phyloP scores from a whole-genome alignment of 2,888 invertebrate genomes.

The Corbicula japonica region DNA sequence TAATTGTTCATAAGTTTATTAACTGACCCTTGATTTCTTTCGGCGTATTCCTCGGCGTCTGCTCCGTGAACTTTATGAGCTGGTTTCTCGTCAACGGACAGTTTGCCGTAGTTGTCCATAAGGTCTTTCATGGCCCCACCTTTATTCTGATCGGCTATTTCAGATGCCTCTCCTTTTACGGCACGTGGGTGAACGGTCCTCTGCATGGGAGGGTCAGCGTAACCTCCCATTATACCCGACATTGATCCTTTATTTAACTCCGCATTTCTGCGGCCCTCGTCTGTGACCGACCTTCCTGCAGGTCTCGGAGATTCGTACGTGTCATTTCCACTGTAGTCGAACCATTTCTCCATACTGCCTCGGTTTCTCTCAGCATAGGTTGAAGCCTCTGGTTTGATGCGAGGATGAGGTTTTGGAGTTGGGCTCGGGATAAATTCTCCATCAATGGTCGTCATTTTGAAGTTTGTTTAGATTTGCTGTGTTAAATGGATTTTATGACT shows the following conservation, averaged over 20 bases:
- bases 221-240: slow-evolving; percentile 79
- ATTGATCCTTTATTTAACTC: slow-evolving; percentile 79
- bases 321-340: slow-evolving; percentile 74
- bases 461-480: not conserved
- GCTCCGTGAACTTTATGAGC: slow-evolving; percentile 77
- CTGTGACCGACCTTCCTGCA: slow-evolving; percentile 68
- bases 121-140: slow-evolving; percentile 80
- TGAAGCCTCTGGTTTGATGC: slow-evolving; percentile 76
- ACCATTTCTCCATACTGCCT: slow-evolving; percentile 74
- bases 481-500: not conserved
- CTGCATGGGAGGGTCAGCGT: slow-evolving; percentile 75
- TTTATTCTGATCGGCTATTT: slow-evolving; percentile 75
- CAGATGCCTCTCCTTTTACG: slow-evolving; percentile 74
- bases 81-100: slow-evolving; percentile 65
- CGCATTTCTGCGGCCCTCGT: slow-evolving; percentile 72
- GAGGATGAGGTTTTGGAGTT: slow-evolving; percentile 74
- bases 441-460: slow-evolving; percentile 71
- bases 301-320: slow-evolving; percentile 74
- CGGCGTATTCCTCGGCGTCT: slow-evolving; percentile 78
- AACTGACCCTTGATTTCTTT: slow-evolving; percentile 80
- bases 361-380: slow-evolving; percentile 74
- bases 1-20: slow-evolving; percentile 76
- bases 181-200: slow-evolving; percentile 76
- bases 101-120: slow-evolving; percentile 80
- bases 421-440: slow-evolving; percentile 73